phyloP scores from a whole-genome alignment of 2,888 invertebrate genomes.

The Steinernema carpocapsae region DNA sequence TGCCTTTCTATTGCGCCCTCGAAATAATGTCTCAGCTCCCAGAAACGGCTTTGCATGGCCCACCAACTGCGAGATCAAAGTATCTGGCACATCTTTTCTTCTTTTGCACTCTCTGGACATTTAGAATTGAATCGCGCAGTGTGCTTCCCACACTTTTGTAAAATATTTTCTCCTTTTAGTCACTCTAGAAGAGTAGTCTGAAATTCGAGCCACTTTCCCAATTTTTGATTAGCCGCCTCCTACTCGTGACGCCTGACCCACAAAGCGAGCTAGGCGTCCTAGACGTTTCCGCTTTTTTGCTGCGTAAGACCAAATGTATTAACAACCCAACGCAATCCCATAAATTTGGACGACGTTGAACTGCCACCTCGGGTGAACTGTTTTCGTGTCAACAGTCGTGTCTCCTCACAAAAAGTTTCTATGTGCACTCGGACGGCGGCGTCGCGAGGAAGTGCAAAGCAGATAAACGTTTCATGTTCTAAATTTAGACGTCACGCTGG shows the following conservation, averaged over 20 bases:
- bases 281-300: constrained; percentile 6
- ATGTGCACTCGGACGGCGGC: neutral
- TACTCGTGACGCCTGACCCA: neutral
- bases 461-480: neutral
- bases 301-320: constrained; percentile 10
- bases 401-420: constrained; percentile 14
- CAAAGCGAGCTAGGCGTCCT: neutral
- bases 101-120: neutral
- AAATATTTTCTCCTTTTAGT: neutral
- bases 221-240: neutral
- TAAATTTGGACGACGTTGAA: constrained; percentile 4
- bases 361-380: constrained; percentile 22
- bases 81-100: neutral
- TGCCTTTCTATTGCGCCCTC: neutral
- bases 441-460: constrained; percentile 1
- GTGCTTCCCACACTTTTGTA: no score
- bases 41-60: neutral
- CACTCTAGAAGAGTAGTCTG: neutral
- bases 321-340: constrained; percentile 14
- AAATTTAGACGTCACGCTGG: constrained; percentile 32
- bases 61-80: neutral
- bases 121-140: neutral
- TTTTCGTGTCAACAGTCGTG: constrained; percentile 22
- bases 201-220: constrained; percentile 23
- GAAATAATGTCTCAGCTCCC: constrained; percentile 5